Evolutionary conservation across 2,888 invertebrate genomes (phyloP), one percentile per base, ranked within the genome.

Genomic region (Lasioglossum figueresi): DNA sequence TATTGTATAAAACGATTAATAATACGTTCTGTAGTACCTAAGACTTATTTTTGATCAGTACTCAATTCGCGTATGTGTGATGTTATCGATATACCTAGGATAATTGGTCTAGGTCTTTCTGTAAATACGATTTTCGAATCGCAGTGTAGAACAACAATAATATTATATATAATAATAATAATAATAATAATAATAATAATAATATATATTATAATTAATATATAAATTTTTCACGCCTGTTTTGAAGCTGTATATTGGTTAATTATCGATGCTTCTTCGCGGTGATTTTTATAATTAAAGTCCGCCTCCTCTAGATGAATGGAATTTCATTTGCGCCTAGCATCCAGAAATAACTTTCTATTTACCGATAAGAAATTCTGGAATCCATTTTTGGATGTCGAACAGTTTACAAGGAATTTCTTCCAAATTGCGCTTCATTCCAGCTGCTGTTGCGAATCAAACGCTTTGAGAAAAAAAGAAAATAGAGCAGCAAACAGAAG

Each of bases 301-400:
- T 73, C 63, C 70, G 31, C 82, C 74, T 31, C 23, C n/a, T 76
- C n/a, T 40, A 74, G 6, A 68, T 52, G n/a, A 34, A 40, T 31
- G 31, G 4, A 40, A 75, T n/a, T 80, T 71, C 45, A 43, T 80
- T 68, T 34, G 6, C 23, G 43, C 48, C 56, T 56, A 73, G 6
- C 10, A 16, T 72, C 43, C 16, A 70, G 14, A 37, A 73, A 43
- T 5, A 19, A 6, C 14, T n/a, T 73, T 81, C 34, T 56, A 16
- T 14, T 43, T 88, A 90, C 91, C 90, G 68, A 89, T 86, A 3
- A 34, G 52, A 75, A 91, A 90, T 80, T 85, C 89, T 76, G 89
- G 88, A 37, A 92, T 91, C 82, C 88, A 86, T 75, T 84, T 73
- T n/a, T 59, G 63, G 45, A 89, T 79, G 76, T 89, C 72, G 14